Evolutionary conservation across 2,888 invertebrate species (phyloP), one percentile per base, ranked within the genome.

Genomic region (Strigamia crassipes): DNA sequence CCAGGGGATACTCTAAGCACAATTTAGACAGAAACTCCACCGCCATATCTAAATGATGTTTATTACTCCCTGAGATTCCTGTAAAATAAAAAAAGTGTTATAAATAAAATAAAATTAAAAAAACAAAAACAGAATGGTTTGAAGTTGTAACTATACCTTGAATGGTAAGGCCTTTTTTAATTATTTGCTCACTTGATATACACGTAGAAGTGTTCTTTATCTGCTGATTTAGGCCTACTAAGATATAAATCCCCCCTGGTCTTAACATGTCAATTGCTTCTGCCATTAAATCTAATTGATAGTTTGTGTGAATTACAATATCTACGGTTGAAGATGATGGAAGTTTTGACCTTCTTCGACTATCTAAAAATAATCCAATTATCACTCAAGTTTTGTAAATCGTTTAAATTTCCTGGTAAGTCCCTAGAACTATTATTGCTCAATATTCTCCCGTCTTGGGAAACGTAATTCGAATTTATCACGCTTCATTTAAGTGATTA

Each of bases 81-180:
- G 23, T 34, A 61, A 80, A 56, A 27, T 27, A 27, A 38, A 34
- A 79, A 38, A 31, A 79, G 15, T 15, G n/a, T 27, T 1, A 2
- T 1, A 31, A 79, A 34, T n/a, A 79, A 79, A 27, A 79, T 38
- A n/a, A 18, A 79, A 2, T 18, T 38, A 5, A 23, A 41, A 41
- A 23, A 21, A 34, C 10, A 15, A 13, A n/a, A n/a, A n/a, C n/a
- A n/a, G n/a, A n/a, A n/a, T 27, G 21, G 61, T 66, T 23, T 66
- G 21, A 21, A 21, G 61, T 66, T n/a, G 1, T 6, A 27, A 42
- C 15, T 56, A 18, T 77, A 84, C 84, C 84, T 83, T 82, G 81
- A 13, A 84, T 83, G 34, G 83, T 84, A 13, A 84, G 81, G 51
- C 84, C 82, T 34, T 84, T 84, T 34, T 81, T 83, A 1, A 84